Base-by-base conservation (phyloP, 2,797 vertebrate genomes). In the Spondyliosoma cantharus region DNA sequence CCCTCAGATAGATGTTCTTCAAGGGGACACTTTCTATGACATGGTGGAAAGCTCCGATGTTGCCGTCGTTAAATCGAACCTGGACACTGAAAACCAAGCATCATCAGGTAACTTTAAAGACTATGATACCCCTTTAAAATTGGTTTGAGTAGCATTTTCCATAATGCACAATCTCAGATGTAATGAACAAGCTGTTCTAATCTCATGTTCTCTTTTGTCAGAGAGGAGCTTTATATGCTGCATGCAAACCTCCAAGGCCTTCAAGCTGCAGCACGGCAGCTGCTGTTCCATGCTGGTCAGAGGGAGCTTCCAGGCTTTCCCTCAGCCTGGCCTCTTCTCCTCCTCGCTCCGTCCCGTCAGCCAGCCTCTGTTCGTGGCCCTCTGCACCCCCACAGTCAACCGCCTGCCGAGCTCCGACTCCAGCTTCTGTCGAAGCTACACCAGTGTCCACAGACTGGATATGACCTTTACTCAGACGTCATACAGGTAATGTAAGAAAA, bases 1-100 rank as follows among this genome's bases (percentile, higher is more conserved):
- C 9, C 78, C 84, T 17, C 76, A 96, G 96, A 91, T 96, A n/a
- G 96, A 97, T 59, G 89, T 96, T 19, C 93, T 96, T 56, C 95
- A 96, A 37, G 95, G 95, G 49, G 96, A 97, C 86, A 87, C 87
- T 0, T 43, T 96, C 59, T 96, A 93, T 0, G 93, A 96, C 57
- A 93, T 97, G 87, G 82, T 97, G 37, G 94, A 95, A 3, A 74
- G 56, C 42, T 81, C 6, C 3, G 92, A 93, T 0, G 15, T 74
- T 0, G 82, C 92, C 5, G 53, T 86, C 0, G 91, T 94, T 2
- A 92, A 80, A 46, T 89, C 90, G 20, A 85, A 93, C 57, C 89
- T 97, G 60, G 91, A 94, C 16, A 65, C 86, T 0, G 79, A 89
- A 27, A 87, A 49, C 60, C 50, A 75, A 45, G 77, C 90, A 1